Percentiles rank a stretch among this genome's conserved stretches.
Evolutionary conservation across 2,888 invertebrate species (phyloP).

Genomic region (Cheilosia urbana): DNA sequence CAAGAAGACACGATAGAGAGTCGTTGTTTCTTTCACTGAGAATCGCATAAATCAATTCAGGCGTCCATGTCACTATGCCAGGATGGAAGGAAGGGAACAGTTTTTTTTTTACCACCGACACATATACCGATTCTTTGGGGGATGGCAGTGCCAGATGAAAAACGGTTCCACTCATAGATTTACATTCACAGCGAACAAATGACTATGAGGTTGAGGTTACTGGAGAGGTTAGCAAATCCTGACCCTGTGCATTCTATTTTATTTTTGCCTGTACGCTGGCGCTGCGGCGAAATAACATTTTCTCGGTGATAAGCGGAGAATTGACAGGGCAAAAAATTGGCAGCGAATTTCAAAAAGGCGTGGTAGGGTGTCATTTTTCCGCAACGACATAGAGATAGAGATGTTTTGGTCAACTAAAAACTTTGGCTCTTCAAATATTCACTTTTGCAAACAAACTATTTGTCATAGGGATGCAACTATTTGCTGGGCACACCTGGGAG

Average conservation of each 20-base stretch:
- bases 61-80: constrained; percentile 70
- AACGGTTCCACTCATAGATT: constrained; percentile 63
- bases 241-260: constrained; percentile 18
- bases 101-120: constrained; percentile 11
- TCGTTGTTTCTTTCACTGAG: constrained; percentile 56
- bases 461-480: background rate
- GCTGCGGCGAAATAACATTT: constrained; percentile 35
- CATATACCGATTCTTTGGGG: constrained; percentile 15
- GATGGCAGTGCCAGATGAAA: constrained; percentile 37
- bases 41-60: constrained; percentile 73
- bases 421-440: constrained; percentile 15
- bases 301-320: constrained; percentile 47
- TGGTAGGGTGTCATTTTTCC: constrained; percentile 10
- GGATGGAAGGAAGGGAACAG: constrained; percentile 25
- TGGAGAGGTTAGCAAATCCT: constrained; percentile 22
- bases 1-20: constrained; percentile 31
- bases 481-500: constrained; percentile 19
- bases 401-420: constrained; percentile 25
- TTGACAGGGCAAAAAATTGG: constrained; percentile 61
- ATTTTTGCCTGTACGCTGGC: constrained; percentile 4
- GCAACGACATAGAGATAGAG: background rate
- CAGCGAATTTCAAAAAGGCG: constrained; percentile 44
- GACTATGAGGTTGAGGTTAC: constrained; percentile 42
- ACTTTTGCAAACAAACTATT: background rate
- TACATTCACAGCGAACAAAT: constrained; percentile 59